Evolutionary conservation across 2,113 vertebrate genomes (phyloP).

Genomic region (Rhipidura dahli): DNA sequence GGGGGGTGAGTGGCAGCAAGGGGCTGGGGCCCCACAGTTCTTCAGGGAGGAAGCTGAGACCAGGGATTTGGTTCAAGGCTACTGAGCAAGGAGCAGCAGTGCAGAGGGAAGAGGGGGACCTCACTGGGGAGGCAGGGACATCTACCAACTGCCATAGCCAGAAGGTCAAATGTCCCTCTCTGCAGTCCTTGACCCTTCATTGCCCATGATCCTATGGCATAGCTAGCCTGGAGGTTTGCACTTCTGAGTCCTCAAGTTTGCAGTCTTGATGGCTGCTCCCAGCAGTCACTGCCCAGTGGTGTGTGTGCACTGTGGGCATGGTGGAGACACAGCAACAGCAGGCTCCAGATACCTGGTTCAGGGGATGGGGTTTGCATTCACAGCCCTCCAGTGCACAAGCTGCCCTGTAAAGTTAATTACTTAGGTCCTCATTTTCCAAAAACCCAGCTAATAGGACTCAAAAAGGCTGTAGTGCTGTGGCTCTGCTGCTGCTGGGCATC

Average conservation of each 20-base stretch:
- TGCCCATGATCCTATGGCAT: neutral
- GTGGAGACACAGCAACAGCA: accelerated
- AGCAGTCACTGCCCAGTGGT: neutral
- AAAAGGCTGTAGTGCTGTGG: neutral
- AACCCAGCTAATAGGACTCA: neutral
- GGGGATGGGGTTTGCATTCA: neutral
- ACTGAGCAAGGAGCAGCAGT: neutral
- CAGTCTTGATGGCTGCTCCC: neutral
- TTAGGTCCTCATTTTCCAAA: neutral
- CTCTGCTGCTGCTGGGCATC: neutral
- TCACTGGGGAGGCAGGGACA: neutral
- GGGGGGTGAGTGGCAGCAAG: neutral
- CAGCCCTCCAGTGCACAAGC: neutral
- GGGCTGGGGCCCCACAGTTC: neutral
- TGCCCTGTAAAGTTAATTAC: neutral
- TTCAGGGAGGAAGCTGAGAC: neutral
- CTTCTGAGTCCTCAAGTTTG: neutral
- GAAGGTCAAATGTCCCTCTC: neutral
- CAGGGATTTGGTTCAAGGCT: neutral
- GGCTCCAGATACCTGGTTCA: neutral
- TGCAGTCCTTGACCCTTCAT: neutral
- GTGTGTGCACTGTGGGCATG: accelerated
- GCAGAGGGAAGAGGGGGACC: accelerated
- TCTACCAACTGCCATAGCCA: neutral
- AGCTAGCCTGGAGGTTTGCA: neutral